phyloP scores from a whole-genome alignment of 1,140 invertebrate species.

The Bombus soroeensis region DNA sequence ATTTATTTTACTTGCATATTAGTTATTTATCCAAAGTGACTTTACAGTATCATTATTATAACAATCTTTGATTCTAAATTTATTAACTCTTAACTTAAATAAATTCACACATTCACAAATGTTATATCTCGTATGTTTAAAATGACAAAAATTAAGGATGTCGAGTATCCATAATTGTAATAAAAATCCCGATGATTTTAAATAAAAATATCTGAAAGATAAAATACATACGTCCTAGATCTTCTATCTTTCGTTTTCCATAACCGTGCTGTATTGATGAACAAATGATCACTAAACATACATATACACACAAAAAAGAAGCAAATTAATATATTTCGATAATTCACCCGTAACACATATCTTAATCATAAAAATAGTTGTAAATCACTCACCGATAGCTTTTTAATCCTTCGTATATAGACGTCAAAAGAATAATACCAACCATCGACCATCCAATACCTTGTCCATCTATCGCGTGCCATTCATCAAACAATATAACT shows the following conservation, averaged over 20 bases:
- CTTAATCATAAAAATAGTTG: too few relatives aligned
- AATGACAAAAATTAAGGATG: too few relatives aligned
- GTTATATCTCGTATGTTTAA: too few relatives aligned
- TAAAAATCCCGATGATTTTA: too few relatives aligned
- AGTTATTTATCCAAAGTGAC: too few relatives aligned
- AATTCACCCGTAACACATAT: background rate
- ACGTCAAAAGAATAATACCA: slow-evolving; percentile 73
- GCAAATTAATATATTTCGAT: background rate
- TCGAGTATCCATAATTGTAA: too few relatives aligned
- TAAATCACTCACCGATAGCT: slow-evolving; percentile 74
- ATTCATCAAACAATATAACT: slow-evolving; percentile 76
- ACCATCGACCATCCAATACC: slow-evolving; percentile 75
- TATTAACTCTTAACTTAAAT: too few relatives aligned
- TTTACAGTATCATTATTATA: too few relatives aligned
- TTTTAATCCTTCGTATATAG: slow-evolving; percentile 78
- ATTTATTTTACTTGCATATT: too few relatives aligned
- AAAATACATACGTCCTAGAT: slow-evolving; percentile 50
- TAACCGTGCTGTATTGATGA: slow-evolving; percentile 28
- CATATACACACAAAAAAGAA: background rate
- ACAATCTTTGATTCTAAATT: too few relatives aligned
- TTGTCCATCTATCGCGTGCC: slow-evolving; percentile 69
- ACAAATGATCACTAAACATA: slow-evolving; percentile 71
- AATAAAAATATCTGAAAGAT: background rate
- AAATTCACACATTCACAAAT: too few relatives aligned
- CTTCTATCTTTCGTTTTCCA: background rate